Evolutionary conservation across 1,140 invertebrate genomes (phyloP).

Genomic region (Drosophila lini): DNA sequence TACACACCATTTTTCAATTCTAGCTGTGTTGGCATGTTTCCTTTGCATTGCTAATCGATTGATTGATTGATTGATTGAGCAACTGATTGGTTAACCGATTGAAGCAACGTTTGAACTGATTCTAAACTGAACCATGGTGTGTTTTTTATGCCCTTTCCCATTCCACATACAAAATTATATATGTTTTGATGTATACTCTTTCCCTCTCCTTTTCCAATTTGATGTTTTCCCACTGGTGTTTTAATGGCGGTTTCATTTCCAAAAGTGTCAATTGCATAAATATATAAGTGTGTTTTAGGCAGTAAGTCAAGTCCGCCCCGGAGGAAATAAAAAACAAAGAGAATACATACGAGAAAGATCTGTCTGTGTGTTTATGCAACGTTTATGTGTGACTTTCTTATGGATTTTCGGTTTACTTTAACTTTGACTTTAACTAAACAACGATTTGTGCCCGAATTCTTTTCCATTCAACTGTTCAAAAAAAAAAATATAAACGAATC

Average conservation of each 20-base stretch:
- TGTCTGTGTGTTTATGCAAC: constrained; percentile 79
- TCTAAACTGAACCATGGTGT: constrained; percentile 57
- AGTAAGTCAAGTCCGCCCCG: constrained; percentile 10
- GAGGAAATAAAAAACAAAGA: constrained; percentile 8
- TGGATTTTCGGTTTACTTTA: constrained; percentile 35
- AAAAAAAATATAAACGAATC: neutral
- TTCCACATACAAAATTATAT: constrained; percentile 31
- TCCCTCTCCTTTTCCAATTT: constrained; percentile 36
- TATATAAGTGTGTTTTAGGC: constrained; percentile 53
- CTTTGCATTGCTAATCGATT: constrained; percentile 68
- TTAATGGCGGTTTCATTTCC: constrained; percentile 18
- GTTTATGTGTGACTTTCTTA: constrained; percentile 79
- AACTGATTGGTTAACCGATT: constrained; percentile 62
- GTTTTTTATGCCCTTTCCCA: constrained; percentile 20
- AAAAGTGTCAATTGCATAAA: constrained; percentile 21
- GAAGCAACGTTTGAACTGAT: constrained; percentile 72
- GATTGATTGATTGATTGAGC: constrained; percentile 41
- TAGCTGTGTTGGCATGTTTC: constrained; percentile 71
- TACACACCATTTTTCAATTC: constrained; percentile 47
- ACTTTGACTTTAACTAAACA: constrained; percentile 41
- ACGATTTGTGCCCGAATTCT: constrained; percentile 41
- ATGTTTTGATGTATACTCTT: constrained; percentile 59
- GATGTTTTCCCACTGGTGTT: constrained; percentile 43
- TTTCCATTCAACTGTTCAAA: constrained; percentile 48
- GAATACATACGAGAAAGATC: constrained; percentile 18